Conservation (phyloP, 2,113 vertebrate species). For the Sander vitreus region DNA sequence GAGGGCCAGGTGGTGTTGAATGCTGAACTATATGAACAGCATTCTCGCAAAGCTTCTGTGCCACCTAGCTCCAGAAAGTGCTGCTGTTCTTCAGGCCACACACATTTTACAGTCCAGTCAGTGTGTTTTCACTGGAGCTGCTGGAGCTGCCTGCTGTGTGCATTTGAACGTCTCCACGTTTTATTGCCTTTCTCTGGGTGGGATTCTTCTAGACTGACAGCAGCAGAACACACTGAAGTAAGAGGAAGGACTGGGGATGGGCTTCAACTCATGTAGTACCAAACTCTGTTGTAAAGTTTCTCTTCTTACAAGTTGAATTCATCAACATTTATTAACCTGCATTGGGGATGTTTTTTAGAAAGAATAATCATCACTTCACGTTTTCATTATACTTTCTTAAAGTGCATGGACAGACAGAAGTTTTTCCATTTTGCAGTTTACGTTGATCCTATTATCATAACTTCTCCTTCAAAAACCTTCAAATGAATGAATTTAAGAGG, state of each 20-base stretch:
- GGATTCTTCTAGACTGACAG: slow-evolving; percentile 27
- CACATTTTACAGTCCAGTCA: slow-evolving; percentile 9
- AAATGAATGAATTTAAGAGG: no score
- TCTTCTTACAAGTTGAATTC: not conserved
- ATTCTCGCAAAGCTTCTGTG: slow-evolving; percentile 11
- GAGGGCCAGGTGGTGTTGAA: not conserved
- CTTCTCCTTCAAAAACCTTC: no score
- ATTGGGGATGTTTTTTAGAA: not conserved
- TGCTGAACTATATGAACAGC: not conserved
- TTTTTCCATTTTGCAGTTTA: not conserved
- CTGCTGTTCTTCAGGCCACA: slow-evolving; percentile 11
- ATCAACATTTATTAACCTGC: not conserved
- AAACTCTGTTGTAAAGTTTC: not conserved
- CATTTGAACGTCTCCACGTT: not conserved
- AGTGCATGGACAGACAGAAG: not conserved
- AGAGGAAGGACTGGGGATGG: not conserved
- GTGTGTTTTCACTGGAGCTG: slow-evolving; percentile 14
- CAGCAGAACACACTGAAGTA: not conserved
- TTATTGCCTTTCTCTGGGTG: slow-evolving; percentile 18
- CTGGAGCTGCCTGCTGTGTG: not conserved
- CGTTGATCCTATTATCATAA: no score
- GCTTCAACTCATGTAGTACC: not conserved
- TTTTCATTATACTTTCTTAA: not conserved
- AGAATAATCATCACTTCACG: not conserved
- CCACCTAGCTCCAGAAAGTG: slow-evolving; percentile 36